Evolutionary conservation across 2,888 invertebrate genomes (phyloP).

Genomic region (Plusia festucae): DNA sequence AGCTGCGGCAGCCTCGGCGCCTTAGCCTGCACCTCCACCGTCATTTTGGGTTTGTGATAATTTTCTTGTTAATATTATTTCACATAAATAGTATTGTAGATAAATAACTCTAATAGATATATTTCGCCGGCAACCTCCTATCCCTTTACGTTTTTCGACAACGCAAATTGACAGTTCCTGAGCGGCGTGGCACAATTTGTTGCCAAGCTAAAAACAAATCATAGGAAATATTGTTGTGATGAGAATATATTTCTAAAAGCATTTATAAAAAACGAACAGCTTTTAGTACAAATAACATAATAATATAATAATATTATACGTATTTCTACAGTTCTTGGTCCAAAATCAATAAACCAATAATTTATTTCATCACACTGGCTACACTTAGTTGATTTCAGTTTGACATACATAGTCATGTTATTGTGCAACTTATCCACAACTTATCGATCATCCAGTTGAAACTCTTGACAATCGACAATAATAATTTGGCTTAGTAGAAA

Average conservation of each 20-base stretch:
- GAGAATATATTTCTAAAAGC: not conserved
- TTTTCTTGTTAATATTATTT: constrained; percentile 48
- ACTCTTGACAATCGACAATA: no score
- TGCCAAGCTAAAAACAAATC: constrained; percentile 50
- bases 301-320: no score
- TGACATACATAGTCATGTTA: not conserved
- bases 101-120: constrained; percentile 42
- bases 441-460: not conserved
- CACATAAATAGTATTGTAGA: constrained; percentile 61
- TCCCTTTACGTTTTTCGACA: constrained; percentile 60
- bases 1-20: constrained; percentile 77
- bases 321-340: no score
- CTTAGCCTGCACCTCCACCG: constrained; percentile 79
- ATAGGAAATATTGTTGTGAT: not conserved
- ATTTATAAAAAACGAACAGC: not conserved
- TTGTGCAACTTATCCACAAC: not conserved
- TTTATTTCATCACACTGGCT: not conserved
- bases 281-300: no score
- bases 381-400: no score
- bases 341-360: not conserved
- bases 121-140: constrained; percentile 82
- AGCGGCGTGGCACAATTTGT: constrained; percentile 78
- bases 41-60: constrained; percentile 71
- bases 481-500: no score
- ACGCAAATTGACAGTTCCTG: constrained; percentile 74